Percentiles rank a stretch among this genome's conserved stretches.
Evolutionary conservation across 2,113 vertebrate genomes (phyloP).

Genomic region (Cyprinus carpio): DNA sequence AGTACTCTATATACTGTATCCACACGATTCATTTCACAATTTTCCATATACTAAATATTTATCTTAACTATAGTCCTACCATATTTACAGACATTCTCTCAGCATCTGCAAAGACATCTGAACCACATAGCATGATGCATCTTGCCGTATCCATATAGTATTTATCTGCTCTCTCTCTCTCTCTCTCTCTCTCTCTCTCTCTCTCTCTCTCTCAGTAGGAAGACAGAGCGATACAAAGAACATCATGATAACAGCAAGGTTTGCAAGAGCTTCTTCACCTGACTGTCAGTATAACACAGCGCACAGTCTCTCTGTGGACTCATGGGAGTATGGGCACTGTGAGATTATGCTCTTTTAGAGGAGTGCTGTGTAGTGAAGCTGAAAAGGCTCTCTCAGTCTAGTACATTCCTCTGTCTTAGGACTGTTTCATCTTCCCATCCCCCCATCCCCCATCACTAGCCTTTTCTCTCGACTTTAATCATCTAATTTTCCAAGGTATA

Average conservation of each 20-base stretch:
- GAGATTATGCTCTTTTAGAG: constrained; percentile 70
- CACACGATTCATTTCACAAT: not conserved
- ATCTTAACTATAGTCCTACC: too few species aligned
- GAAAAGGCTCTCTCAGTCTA: constrained; percentile 62
- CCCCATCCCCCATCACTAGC: constrained; percentile 24
- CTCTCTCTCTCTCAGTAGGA: not conserved
- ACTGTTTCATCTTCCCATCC: constrained; percentile 34
- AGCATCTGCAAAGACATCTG: too few species aligned
- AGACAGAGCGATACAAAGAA: constrained; percentile 48
- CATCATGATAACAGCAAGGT: constrained; percentile 27
- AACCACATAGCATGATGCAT: not conserved
- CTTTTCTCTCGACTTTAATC: constrained; percentile 49
- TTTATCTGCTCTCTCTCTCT: not conserved
- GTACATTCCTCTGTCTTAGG: constrained; percentile 36
- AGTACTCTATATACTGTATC: not conserved
- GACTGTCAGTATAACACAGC: constrained; percentile 57
- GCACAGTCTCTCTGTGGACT: constrained; percentile 61
- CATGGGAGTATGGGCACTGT: constrained; percentile 59
- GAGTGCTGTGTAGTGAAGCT: constrained; percentile 65
- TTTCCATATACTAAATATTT: not conserved
- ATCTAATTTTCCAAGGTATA: constrained; percentile 47
- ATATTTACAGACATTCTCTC: too few species aligned
- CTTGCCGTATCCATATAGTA: not conserved
- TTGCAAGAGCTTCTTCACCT: constrained; percentile 40
- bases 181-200: not conserved